These are phyloP conservation scores for Lagodon rhomboides DNA, from an alignment of 2,797 vertebrate genomes.

Conservation along the genomic window DNA sequence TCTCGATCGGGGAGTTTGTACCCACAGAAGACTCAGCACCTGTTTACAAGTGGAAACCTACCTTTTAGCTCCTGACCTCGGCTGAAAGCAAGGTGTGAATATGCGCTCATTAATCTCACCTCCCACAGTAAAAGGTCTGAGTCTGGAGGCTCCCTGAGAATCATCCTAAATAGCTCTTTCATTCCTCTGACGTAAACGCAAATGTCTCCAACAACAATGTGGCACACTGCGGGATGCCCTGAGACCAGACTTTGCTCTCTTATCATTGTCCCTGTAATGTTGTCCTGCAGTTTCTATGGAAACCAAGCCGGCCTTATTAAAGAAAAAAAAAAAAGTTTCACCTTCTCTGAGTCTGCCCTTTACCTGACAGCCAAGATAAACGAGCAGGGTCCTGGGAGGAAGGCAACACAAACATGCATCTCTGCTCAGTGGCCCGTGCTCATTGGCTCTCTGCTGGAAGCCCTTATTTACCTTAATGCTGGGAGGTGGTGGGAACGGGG, in stretches of 20 bases:
- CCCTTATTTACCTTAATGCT: constrained; percentile 85
- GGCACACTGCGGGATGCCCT: constrained; percentile 65
- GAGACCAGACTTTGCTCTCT: constrained; percentile 74
- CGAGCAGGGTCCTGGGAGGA: constrained; percentile 79
- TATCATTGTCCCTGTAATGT: constrained; percentile 77
- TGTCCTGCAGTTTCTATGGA: constrained; percentile 82
- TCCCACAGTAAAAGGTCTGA: constrained; percentile 67
- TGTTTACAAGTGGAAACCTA: constrained; percentile 71
- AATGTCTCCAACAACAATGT: constrained; percentile 67
- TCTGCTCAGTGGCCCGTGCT: constrained; percentile 81
- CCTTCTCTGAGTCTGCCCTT: constrained; percentile 84
- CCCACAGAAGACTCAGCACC: constrained; percentile 69
- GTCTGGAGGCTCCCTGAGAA: constrained; percentile 65
- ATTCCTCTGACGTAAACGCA: constrained; percentile 72
- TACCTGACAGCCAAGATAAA: constrained; percentile 87
- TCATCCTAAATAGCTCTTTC: constrained; percentile 75
- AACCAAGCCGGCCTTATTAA: constrained; percentile 80
- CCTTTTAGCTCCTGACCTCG: constrained; percentile 80
- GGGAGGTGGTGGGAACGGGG: constrained; percentile 60
- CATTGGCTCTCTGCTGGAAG: constrained; percentile 82
- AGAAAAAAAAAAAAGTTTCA: constrained; percentile 78
- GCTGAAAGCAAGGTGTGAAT: constrained; percentile 68
- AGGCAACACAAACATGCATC: constrained; percentile 84
- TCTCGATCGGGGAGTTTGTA: constrained; percentile 51
- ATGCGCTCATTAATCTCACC: constrained; percentile 80